phyloP scores from a whole-genome alignment of 2,113 vertebrate genomes.

The Myiozetetes cayanensis region DNA sequence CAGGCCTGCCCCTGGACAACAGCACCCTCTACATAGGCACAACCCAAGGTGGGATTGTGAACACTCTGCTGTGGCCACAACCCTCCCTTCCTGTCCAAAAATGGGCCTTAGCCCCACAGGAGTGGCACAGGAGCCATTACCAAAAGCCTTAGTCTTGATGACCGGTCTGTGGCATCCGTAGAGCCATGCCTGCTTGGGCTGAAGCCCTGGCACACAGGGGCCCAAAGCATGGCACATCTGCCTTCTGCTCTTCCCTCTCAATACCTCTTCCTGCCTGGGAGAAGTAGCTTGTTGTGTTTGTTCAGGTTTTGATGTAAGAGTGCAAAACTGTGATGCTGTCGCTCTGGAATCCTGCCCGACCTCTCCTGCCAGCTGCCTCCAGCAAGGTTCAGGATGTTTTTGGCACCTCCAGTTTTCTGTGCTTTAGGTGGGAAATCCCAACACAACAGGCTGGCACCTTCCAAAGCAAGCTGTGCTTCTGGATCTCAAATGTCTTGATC shows the following conservation, averaged over 20 bases:
- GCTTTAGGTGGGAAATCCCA: conserved; percentile 23
- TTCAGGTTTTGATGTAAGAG: background rate
- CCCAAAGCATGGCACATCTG: background rate
- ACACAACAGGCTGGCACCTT: background rate
- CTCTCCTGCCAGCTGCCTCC: conserved; percentile 17
- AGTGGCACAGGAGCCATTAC: background rate
- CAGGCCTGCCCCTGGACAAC: background rate
- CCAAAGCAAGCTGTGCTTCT: background rate
- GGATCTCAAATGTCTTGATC: background rate
- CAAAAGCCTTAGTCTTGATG: background rate
- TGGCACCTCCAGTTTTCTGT: background rate
- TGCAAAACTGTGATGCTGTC: background rate
- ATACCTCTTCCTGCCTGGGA: background rate
- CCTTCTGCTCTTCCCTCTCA: background rate
- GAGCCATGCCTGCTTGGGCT: accelerated
- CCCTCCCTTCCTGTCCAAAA: background rate
- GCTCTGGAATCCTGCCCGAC: conserved; percentile 37
- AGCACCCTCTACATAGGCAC: background rate
- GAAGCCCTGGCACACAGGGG: background rate
- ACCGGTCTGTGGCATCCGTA: background rate
- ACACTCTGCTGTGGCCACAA: background rate
- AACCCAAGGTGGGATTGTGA: background rate
- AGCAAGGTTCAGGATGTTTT: background rate
- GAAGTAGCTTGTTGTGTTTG: background rate
- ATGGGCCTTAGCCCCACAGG: background rate